Evolutionary conservation across 2,113 vertebrate genomes (phyloP), one percentile per base, ranked within the genome.

Genomic region (Albula glossodonta): DNA sequence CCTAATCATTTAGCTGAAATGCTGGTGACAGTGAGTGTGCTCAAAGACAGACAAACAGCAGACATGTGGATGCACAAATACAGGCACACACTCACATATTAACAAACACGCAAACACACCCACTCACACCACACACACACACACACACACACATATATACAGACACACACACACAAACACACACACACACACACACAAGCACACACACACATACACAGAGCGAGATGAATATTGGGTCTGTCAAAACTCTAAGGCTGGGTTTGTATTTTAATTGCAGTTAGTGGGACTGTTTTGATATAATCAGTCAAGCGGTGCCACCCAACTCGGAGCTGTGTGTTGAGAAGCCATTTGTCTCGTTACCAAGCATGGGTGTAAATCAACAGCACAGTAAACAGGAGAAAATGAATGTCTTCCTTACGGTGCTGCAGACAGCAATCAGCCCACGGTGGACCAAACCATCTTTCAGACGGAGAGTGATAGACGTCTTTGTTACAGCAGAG

Each of bases 121-220:
- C 2, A 77, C 22, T n/a, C 4, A 77, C 70, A 25, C n/a, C 22
- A 77, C 17, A 60, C 12, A 60, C 9, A 60, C 57, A 60, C 88
- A 87, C 83, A 78, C 22, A 8, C 52, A 83, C 81, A 83, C 10
- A 25, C 31, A n/a, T n/a, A n/a, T n/a, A 82, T 25, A 82, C 31
- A 83, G 86, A 84, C 12, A 5, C 82, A 91, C 81, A 78, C 51
- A 78, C 51, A 19, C 17, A 78, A 25, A 51, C 81, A 60, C n/a
- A 78, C 50, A 57, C 51, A 11, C 49, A 52, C 80, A 25, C 70
- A 31, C 15, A 12, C 80, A 48, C 80, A 82, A 13, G 22, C 81
- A 89, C 80, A 81, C 87, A 88, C 79, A 86, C 83, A 86, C 52
- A 57, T 51, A 13, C 70, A 87, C 81, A 88, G 80, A 15, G 13